These are phyloP conservation scores for Xiphophorus birchmanni DNA, from an alignment of 2,797 vertebrate species.

Conservation along the genomic window DNA sequence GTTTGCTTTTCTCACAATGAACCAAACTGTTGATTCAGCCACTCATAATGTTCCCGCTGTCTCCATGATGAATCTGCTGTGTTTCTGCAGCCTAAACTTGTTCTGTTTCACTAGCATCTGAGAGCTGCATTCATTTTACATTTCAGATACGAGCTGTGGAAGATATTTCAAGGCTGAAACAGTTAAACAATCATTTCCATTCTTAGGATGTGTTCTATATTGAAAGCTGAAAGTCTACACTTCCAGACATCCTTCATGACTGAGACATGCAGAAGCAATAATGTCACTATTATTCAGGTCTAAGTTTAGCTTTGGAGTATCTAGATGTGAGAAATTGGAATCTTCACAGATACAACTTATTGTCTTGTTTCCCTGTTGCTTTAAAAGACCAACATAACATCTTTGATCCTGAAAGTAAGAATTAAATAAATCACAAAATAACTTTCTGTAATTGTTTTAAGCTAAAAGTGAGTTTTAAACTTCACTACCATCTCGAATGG, in stretches of 20 bases:
- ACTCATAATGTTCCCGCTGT: background rate
- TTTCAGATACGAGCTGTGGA: background rate
- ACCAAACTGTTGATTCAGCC: slow-evolving; percentile 13
- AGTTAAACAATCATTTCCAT: background rate
- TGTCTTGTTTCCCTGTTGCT: background rate
- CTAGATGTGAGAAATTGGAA: no score
- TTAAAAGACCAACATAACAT: background rate
- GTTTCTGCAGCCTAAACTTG: background rate
- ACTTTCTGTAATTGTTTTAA: background rate
- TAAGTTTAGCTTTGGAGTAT: background rate
- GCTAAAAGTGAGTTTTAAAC: background rate
- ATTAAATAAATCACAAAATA: background rate
- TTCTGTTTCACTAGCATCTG: background rate
- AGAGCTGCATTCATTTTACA: background rate
- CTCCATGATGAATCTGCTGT: background rate
- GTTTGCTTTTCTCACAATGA: slow-evolving; percentile 4
- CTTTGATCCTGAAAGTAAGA: background rate
- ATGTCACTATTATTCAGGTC: background rate
- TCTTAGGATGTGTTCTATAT: no score
- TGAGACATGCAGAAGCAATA: background rate
- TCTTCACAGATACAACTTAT: background rate
- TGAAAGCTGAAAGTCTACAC: background rate
- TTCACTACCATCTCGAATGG: background rate
- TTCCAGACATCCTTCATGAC: background rate
- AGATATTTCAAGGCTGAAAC: background rate